Base-by-base conservation (phyloP, 1,140 invertebrate species). In the Chlorops oryzae region DNA sequence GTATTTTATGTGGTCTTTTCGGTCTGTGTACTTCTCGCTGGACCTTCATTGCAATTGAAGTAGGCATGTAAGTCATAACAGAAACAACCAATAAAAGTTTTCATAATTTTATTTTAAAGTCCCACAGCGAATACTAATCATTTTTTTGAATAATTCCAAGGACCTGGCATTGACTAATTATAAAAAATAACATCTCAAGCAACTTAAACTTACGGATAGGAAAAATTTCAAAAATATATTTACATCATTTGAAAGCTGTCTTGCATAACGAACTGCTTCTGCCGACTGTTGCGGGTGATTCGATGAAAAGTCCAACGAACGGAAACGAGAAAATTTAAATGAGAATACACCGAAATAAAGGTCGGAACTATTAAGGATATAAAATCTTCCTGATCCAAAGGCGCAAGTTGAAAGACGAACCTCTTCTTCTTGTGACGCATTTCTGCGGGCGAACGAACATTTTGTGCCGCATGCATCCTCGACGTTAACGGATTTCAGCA, bases 391-490 rank as follows among this genome's bases (percentile, higher is more conserved):
- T 13, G 15, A 32, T 1, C 18, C n/a, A 32, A 6, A 17, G 2
- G 20, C 9, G 15, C 28, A 15, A 24, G n/a, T 34, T n/a, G 15
- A 28, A 45, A 18, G 21, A 49, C 52, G 52, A 62, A 69, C 65
- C 65, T 65, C 56, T 69, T 69, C 65, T 69, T 69, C 43, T 69
- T 69, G 50, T 69, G 65, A 35, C 65, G 59, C 63, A 65, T 64
- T 55, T 69, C 63, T 18, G 65, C 65, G 47, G 65, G 65, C 52
- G 65, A 69, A 53, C 65, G 65, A 52, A 68, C 62, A 15, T 50
- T 53, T 43, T 61, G 51, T 57, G 65, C 54, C 52, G 57, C 61
- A 51, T 65, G 65, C 65, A 68, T 68, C 46, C n/a, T n/a, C n/a
- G n/a, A 65, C 62, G n/a, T n/a, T n/a, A n/a, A n/a, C n/a, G n/a